phyloP scores from a whole-genome alignment of 2,888 invertebrate species.

The Pseudococcus longispinus region DNA sequence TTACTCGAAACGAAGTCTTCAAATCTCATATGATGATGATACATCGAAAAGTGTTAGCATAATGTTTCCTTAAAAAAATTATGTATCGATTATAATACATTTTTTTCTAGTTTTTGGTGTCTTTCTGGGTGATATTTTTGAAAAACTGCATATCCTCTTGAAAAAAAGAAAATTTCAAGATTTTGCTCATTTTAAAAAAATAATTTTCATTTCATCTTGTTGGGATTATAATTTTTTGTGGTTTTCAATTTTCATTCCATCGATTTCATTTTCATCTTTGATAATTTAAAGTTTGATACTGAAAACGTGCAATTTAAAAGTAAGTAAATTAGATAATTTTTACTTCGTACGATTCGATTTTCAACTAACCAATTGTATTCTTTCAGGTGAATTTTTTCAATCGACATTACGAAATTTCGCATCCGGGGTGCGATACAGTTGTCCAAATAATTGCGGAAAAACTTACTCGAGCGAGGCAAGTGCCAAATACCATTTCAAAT shows the following conservation, averaged over 20 bases:
- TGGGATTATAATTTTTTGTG: too few relatives aligned
- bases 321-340: not conserved
- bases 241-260: too few relatives aligned
- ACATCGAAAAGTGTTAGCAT: not conserved
- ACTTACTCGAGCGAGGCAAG: constrained; percentile 54
- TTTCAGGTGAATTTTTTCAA: not conserved
- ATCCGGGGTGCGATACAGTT: not conserved
- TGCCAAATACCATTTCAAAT: constrained; percentile 40
- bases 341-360: constrained; percentile 59
- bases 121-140: too few relatives aligned
- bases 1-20: constrained; percentile 65
- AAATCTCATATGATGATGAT: constrained; percentile 64
- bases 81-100: too few relatives aligned
- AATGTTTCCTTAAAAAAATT: too few relatives aligned
- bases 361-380: not conserved
- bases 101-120: too few relatives aligned
- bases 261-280: too few relatives aligned
- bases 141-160: too few relatives aligned
- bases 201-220: too few relatives aligned
- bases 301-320: not conserved
- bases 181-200: too few relatives aligned
- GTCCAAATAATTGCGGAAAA: constrained; percentile 53
- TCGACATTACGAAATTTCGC: not conserved
- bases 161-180: too few relatives aligned
- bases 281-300: too few relatives aligned